Percentiles rank a stretch among this genome's conserved stretches.
Conservation (phyloP, 2,888 invertebrate species). For the Catotricha subobsoleta region DNA sequence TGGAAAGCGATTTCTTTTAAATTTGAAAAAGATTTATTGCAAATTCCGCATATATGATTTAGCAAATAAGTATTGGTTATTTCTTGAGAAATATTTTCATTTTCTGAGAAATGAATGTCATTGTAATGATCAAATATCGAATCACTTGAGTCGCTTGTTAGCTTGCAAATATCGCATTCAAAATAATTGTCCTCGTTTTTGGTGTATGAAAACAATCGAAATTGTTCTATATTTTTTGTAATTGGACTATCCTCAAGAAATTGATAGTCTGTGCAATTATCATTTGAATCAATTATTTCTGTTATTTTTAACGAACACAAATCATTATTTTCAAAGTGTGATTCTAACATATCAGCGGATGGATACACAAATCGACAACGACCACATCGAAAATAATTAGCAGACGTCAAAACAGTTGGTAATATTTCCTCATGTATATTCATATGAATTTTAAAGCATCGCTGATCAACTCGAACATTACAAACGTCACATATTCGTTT, state of each 20-base stretch:
- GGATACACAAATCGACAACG: not conserved
- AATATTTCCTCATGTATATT: not conserved
- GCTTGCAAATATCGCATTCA: not conserved
- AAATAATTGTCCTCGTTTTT: constrained; percentile 1
- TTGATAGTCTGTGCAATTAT: not conserved
- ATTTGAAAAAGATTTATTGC: not conserved
- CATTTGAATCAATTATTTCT: not conserved
- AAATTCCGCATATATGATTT: constrained; percentile 3
- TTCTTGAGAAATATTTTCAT: not conserved
- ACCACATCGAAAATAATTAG: constrained; percentile 6
- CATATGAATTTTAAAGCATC: not conserved
- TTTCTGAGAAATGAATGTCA: not conserved
- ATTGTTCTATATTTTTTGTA: not conserved
- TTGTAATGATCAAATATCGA: not conserved
- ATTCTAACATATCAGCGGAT: not conserved
- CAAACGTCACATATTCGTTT: not conserved
- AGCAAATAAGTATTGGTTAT: not conserved
- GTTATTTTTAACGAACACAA: not conserved
- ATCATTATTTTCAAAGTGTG: not conserved
- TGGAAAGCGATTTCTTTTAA: not conserved
- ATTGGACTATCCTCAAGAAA: too few species aligned
- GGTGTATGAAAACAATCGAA: not conserved
- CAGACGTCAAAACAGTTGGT: not conserved
- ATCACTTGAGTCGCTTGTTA: not conserved
- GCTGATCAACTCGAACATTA: not conserved